Evolutionary conservation across 2,888 invertebrate genomes (phyloP), one percentile per base, ranked within the genome.

Genomic region (Tenthredo scrophulariae): DNA sequence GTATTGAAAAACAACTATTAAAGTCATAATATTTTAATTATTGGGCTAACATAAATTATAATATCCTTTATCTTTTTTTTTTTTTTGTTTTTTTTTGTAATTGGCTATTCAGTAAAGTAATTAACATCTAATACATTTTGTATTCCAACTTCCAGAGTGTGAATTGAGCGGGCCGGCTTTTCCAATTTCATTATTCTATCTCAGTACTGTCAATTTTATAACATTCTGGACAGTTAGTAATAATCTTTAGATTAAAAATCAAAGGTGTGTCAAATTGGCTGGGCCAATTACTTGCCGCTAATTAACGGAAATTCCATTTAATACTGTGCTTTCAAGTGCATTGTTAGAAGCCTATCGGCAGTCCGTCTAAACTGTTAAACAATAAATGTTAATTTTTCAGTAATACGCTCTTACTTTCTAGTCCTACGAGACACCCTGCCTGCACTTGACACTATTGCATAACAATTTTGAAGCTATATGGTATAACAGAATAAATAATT

Each of bases 241-340:
- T 70, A 83, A 67, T 67, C 29, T 80, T 58, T 80, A 80, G 62
- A n/a, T 77, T 77, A 33, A 29, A 33, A 54, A 67, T 26, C 67
- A 40, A 80, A 37, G 80, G 62, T 80, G 58, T 58, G 50, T 80
- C 40, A n/a, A 62, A 80, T 83, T 83, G 83, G 70, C 83, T 70
- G 83, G 70, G 83, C 65, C 83, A 70, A 83, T 83, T 22, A 67
- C 4, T 83, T 6, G 9, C 70, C 43, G 50, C 46, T 43, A 9
- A 46, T 83, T 43, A 80, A 46, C 2, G 29, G 70, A 83, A 83
- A 83, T 65, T 80, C 62, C 37, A 62, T 80, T 62, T 18, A 77
- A 62, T 62, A 62, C 62, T 40, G 15, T 80, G 62, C 58, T 37
- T 46, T 15, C 40, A 80, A 80, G 7, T 58, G 62, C 65, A 40